These are phyloP conservation scores for Sphyrna mokarran DNA, from an alignment of 2,113 vertebrate genomes.

Conservation along the genomic window DNA sequence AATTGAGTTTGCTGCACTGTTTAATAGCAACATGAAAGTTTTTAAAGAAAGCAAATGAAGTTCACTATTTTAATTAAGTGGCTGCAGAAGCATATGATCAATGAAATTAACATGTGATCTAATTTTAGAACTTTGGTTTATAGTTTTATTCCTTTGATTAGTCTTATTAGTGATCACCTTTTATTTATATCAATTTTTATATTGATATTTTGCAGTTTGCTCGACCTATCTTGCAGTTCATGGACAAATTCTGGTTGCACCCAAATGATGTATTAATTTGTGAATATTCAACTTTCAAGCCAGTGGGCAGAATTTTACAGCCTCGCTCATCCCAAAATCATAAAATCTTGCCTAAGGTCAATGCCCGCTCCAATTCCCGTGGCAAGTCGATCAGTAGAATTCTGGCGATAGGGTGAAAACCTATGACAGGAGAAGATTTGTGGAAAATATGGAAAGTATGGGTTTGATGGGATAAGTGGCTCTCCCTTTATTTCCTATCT, in stretches of 20 bases:
- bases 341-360: too few species aligned
- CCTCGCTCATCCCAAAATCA: too few species aligned
- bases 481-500: not conserved
- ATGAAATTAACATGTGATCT: not conserved
- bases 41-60: not conserved
- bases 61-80: not conserved
- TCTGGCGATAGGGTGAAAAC: not conserved
- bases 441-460: not conserved
- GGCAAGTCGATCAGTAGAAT: too few species aligned
- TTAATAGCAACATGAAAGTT: not conserved
- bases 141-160: not conserved
- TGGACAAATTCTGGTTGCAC: not conserved
- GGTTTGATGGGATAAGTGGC: not conserved
- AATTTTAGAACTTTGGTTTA: not conserved
- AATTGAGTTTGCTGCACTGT: not conserved
- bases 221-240: not conserved
- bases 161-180: not conserved
- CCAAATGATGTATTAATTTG: not conserved
- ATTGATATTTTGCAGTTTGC: not conserved
- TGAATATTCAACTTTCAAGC: not conserved
- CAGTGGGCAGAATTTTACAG: not conserved
- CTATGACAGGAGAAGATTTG: not conserved
- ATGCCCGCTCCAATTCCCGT: too few species aligned
- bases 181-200: not conserved
- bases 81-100: not conserved